A percentile compares a stretch with the other conserved stretches of the same genome.
Conservation (phyloP, 2,113 vertebrate genomes). For the Amblyornis subalaris region DNA sequence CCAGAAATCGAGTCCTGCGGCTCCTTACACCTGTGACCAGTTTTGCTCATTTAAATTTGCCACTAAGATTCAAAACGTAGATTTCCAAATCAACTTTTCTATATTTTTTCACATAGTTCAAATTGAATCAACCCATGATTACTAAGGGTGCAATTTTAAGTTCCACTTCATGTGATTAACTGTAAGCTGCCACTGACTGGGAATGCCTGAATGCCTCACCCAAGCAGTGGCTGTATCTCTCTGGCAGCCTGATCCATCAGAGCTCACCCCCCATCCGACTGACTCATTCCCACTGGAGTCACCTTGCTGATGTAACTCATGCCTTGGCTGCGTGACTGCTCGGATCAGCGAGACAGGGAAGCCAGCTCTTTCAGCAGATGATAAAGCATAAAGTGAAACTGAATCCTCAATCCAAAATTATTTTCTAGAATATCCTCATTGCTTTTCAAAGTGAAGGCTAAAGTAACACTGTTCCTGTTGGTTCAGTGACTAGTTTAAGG, state of each 20-base stretch:
- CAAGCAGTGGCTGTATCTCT: not conserved
- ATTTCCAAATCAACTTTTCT: not conserved
- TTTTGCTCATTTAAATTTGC: not conserved
- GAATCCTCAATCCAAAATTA: not conserved
- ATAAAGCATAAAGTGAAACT: not conserved
- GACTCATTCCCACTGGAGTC: not conserved
- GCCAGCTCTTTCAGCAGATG: not conserved
- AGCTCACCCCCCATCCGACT: rapidly evolving
- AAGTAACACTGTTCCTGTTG: not conserved
- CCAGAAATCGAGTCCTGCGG: not conserved
- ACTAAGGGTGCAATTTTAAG: not conserved
- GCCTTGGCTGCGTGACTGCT: not conserved
- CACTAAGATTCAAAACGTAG: not conserved
- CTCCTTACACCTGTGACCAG: not conserved
- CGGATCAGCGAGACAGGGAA: not conserved
- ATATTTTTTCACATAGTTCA: rapidly evolving
- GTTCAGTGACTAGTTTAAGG: not conserved
- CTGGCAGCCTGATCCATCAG: not conserved
- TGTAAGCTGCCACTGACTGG: not conserved
- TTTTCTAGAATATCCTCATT: not conserved
- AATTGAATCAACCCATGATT: not conserved
- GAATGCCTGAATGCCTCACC: not conserved
- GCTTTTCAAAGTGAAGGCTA: not conserved
- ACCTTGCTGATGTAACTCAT: not conserved
- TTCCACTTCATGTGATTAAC: not conserved